Percentiles rank a stretch among this genome's conserved stretches.
Evolutionary conservation across 2,888 invertebrate species (phyloP).

Genomic region (Acleris emargana): DNA sequence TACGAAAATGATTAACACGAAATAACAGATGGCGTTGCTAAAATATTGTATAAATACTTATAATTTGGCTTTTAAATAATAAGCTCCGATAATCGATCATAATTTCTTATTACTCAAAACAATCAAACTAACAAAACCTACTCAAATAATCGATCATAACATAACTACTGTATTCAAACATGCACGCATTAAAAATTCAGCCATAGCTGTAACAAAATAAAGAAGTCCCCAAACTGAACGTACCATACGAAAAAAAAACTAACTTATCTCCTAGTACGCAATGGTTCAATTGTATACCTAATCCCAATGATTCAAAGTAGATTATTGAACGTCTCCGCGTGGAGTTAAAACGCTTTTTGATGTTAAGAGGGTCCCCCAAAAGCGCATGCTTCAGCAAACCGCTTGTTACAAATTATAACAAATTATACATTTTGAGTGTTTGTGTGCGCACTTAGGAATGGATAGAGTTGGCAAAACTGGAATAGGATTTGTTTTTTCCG

Average conservation of each 20-base stretch:
- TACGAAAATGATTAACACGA: no score
- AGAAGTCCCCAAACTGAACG: not conserved
- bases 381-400: slow-evolving; percentile 53
- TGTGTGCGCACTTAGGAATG: slow-evolving; percentile 36
- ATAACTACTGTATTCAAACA: not conserved
- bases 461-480: not conserved
- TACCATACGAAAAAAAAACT: no score
- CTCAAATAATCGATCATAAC: slow-evolving; percentile 22
- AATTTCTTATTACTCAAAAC: slow-evolving; percentile 8
- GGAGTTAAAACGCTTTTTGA: slow-evolving; percentile 13
- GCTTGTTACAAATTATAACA: slow-evolving; percentile 46
- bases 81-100: slow-evolving; percentile 12
- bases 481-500: no score
- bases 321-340: not conserved
- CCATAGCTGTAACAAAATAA: not conserved
- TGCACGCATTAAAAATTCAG: not conserved
- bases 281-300: not conserved
- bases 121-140: slow-evolving; percentile 11
- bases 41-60: no score
- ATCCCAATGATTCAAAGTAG: fast-evolving
- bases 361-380: slow-evolving; percentile 46
- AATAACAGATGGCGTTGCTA: no score
- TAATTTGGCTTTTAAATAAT: not conserved
- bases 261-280: not conserved
- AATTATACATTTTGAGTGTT: slow-evolving; percentile 53